Base-by-base conservation (phyloP, 2,888 invertebrate species). In the Drosophila quinaria region DNA sequence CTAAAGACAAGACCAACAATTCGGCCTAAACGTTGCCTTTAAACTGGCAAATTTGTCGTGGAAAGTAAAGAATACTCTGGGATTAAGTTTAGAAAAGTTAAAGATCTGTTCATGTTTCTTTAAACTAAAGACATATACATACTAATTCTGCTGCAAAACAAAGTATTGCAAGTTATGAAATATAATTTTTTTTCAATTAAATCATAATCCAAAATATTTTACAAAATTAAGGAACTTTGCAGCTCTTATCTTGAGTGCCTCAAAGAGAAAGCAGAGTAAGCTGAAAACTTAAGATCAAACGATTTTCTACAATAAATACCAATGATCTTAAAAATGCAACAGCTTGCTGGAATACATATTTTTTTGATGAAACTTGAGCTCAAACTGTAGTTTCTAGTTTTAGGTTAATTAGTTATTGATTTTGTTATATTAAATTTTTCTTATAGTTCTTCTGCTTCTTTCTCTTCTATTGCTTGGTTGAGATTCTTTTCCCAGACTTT, bases 401-500 rank as follows among this genome's bases (percentile, higher is more conserved):
- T 13, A 22, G 8, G 6, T 22, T 6, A 44, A 22, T 22, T 22
- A 22, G 44, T 25, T 22, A 44, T 44, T 44, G 44, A 44, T 25
- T 25, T 44, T 44, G 4, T 11, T 8, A 25, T 44, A 22, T 22
- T 8, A n/a, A 13, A 6, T 4, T 3, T 41, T 3, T 4, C 17
- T 17, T 13, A 13, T 22, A 8, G 6, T 42, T 11, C 10, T 42
- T 22, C 22, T 6, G 13, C 19, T 19, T 11, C 44, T 2, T 22
- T 3, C 11, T 19, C n/a, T 29, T 29, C 47, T 29, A 15, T 35
- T 13, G 13, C 1, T 50, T 35, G 3, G n/a, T 35, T 35, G n/a
- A 22, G 19, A 50, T 35, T 35, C 33, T 50, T 50, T 50, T 50
- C 50, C 50, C 50, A 50, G 50, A 19, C 50, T 31, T 33, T 50